Percentiles rank a stretch among this genome's conserved stretches.
Conservation (phyloP, 2,797 vertebrate species). For the Agapornis canus region DNA sequence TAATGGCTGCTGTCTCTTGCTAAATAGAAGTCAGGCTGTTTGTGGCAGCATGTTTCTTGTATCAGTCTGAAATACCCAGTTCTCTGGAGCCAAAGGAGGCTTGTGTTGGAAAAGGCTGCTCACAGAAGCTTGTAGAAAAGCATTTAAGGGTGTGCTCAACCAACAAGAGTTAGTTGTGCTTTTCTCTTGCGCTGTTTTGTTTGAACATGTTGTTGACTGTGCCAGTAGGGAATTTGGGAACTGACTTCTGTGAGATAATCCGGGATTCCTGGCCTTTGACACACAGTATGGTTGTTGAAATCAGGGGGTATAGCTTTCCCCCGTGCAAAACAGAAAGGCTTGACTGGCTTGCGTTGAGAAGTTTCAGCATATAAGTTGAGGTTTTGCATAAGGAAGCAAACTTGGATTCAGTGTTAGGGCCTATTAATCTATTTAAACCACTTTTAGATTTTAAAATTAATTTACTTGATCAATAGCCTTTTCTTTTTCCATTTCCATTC, state of each 20-base stretch:
- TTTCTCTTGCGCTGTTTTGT: not conserved
- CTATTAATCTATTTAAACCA: not conserved
- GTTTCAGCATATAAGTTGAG: not conserved
- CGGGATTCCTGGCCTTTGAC: not conserved
- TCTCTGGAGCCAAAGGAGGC: not conserved
- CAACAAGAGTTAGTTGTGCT: not conserved
- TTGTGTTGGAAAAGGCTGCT: not conserved
- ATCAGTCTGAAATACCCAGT: not conserved
- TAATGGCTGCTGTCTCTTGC: not conserved
- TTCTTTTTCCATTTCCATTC: not conserved
- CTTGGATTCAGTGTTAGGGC: not conserved
- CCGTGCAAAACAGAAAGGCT: not conserved
- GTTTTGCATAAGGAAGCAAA: not conserved
- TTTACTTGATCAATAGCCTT: not conserved
- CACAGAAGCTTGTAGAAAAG: not conserved
- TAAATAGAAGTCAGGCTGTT: not conserved
- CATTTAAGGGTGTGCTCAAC: not conserved
- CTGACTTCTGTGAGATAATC: not conserved
- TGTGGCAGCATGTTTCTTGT: not conserved
- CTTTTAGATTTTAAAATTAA: not conserved
- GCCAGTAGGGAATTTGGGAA: not conserved
- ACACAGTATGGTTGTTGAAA: not conserved
- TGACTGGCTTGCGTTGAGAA: not conserved
- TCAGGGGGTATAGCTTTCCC: not conserved
- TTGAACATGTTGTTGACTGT: constrained; percentile 4